These are phyloP conservation scores for Drosophila mayaguana DNA, from an alignment of 2,888 invertebrate species.

Conservation along the genomic window DNA sequence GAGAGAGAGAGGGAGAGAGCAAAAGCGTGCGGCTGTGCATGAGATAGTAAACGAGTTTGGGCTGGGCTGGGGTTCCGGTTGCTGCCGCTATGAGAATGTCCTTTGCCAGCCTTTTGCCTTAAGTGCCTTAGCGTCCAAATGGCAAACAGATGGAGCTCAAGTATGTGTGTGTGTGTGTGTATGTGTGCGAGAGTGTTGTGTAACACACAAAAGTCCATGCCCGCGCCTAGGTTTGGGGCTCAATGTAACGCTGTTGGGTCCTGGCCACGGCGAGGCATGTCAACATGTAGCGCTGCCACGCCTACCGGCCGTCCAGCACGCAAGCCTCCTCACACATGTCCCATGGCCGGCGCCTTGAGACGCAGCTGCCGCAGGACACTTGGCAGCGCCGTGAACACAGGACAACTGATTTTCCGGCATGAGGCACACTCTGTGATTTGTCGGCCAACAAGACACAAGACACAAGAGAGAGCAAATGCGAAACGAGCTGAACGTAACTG, in stretches of 20 bases:
- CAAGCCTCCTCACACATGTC: conserved; percentile 3
- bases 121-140: conserved; percentile 71
- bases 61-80: conserved; percentile 31
- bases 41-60: conserved; percentile 13
- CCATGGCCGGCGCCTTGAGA: conserved; percentile 52
- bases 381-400: conserved; percentile 35
- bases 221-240: conserved; percentile 39
- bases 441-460: conserved; percentile 44
- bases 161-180: conserved; percentile 21
- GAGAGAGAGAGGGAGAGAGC: conserved; percentile 17
- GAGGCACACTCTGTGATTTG: conserved; percentile 72
- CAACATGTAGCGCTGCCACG: conserved; percentile 36
- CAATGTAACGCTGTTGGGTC: conserved; percentile 48
- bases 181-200: conserved; percentile 15
- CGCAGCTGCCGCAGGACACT: conserved; percentile 55
- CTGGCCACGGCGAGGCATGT: conserved; percentile 15
- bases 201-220: conserved; percentile 8
- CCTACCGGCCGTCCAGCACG: neutral
- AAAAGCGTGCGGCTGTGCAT: neutral
- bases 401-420: conserved; percentile 70
- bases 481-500: conserved; percentile 34
- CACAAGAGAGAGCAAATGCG: conserved; percentile 43
- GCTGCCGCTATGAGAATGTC: conserved; percentile 28
- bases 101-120: conserved; percentile 57
- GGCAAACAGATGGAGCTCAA: conserved; percentile 68